Conservation (phyloP, 2,797 vertebrate species). For the Dermochelys coriacea region DNA sequence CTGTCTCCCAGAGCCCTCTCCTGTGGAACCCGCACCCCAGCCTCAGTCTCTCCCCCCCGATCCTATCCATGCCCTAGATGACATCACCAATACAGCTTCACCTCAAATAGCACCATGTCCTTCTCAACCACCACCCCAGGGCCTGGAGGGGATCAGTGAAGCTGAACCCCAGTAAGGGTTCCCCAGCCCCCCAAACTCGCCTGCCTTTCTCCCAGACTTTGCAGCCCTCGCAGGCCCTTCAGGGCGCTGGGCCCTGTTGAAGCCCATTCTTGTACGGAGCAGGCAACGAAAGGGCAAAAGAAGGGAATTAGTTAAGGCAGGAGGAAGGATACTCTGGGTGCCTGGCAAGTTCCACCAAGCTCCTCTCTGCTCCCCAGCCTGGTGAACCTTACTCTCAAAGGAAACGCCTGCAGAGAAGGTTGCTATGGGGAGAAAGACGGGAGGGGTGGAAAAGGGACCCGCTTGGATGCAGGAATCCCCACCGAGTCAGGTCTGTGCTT, state of each 20-base stretch:
- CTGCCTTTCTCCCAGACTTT: background rate
- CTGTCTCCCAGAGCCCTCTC: background rate
- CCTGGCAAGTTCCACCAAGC: background rate
- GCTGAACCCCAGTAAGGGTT: background rate
- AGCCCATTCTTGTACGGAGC: background rate
- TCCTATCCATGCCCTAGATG: background rate
- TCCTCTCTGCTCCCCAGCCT: background rate
- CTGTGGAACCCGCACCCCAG: no score
- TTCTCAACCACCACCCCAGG: background rate
- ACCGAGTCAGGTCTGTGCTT: background rate
- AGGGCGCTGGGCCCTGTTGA: background rate
- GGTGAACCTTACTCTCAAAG: background rate
- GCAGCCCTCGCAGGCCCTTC: background rate
- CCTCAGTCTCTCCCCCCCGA: no score
- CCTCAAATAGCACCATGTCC: background rate
- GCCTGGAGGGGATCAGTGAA: background rate
- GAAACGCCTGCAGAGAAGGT: background rate
- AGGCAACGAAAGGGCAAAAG: background rate
- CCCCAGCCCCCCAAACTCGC: background rate
- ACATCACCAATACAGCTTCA: background rate
- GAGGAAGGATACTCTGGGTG: background rate
- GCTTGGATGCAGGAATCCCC: no score
- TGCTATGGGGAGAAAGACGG: background rate
- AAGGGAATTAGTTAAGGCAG: background rate
- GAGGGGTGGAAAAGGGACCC: background rate